Base-by-base conservation (phyloP, 2,113 vertebrate species). In the Syrrhaptes paradoxus region DNA sequence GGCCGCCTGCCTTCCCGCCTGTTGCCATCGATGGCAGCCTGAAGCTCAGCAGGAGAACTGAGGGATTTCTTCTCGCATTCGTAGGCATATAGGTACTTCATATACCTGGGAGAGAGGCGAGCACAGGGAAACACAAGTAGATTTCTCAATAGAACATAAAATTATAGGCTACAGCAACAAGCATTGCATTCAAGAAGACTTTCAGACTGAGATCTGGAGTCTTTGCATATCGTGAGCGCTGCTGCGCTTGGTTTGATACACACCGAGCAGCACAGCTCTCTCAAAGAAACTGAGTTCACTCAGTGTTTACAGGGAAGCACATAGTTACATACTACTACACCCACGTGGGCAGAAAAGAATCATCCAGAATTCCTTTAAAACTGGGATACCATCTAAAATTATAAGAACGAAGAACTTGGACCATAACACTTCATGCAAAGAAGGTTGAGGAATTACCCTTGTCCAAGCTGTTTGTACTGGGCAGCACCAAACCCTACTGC, bases 51-150 rank as follows among this genome's bases (percentile, higher is more conserved):
- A 0, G 98, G 99, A 91, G 99, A 99, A 90, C 99, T 99, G 96
- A 99, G 98, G 5, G 98, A 98, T 77, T 99, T 99, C 98, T 99
- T 99, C 97, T 99, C 99, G 41, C 99, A 99, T 96, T 99, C 99
- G 8, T 99, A 99, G 20, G 99, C 98, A 17, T 99, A 99, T 10
- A 99, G 97, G 92, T 99, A 99, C 97, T 99, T 99, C 99, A 99
- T 99, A 94, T 98, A 98, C 96, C 98, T 98, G 92, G 13, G 58
- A 34, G 73, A 45, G 41, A 46, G 73, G 67, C 0, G 8, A 67
- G 72, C n/a, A 51, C 41, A 51, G 38, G 20, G 54, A 43, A 59
- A 38, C 25, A 72, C 71, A 22, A 54, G 48, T 3, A 70, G 28
- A 31, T 26, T 75, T 71, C 61, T 83, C 32, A 13, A 15, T 0